These are phyloP conservation scores for Cacatua alba DNA, from an alignment of 2,113 vertebrate species.

Conservation along the genomic window DNA sequence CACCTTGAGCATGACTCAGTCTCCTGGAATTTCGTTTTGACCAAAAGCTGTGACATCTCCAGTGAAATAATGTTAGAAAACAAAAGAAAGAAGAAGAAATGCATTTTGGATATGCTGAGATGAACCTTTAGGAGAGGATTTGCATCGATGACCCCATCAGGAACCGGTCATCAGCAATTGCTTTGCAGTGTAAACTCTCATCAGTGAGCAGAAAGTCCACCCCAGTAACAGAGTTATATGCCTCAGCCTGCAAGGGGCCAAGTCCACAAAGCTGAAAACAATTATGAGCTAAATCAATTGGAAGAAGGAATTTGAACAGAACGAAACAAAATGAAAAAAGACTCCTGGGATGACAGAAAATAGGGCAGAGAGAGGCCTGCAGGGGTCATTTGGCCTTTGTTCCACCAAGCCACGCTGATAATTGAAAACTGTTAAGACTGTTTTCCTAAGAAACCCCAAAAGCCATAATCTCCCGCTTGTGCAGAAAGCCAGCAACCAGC, in stretches of 20 bases:
- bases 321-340: background rate
- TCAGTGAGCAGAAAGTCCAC: background rate
- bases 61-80: accelerated
- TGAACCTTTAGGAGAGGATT: background rate
- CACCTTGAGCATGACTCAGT: accelerated
- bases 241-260: background rate
- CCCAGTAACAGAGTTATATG: background rate
- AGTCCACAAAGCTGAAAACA: background rate
- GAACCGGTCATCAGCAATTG: background rate
- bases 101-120: background rate
- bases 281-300: background rate
- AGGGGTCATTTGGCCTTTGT: background rate
- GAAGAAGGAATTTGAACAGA: background rate
- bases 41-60: background rate
- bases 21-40: background rate
- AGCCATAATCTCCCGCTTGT: background rate
- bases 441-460: background rate
- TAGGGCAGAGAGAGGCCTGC: background rate
- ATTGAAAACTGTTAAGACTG: background rate
- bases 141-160: background rate
- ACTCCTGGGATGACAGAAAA: background rate
- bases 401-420: background rate
- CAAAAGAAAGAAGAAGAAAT: accelerated
- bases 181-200: background rate
- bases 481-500: background rate